A percentile compares a stretch with the other conserved stretches of the same genome.
These are phyloP conservation scores for Elysia crispata DNA, from an alignment of 2,888 invertebrate genomes.

Conservation along the genomic window DNA sequence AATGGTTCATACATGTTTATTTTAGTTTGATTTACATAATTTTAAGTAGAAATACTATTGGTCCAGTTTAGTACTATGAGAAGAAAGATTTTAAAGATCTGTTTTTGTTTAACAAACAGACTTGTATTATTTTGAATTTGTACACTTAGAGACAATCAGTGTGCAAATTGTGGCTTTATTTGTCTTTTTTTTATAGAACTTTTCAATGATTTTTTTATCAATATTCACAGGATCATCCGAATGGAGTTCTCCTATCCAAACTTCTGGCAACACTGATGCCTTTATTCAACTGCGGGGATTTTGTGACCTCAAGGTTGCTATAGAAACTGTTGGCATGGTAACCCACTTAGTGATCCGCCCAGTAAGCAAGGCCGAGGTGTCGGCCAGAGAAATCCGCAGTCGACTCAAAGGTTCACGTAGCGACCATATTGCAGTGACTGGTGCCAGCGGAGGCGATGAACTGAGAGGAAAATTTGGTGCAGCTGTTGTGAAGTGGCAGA, in stretches of 20 bases:
- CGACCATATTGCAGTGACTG: background rate
- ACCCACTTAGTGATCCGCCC: conserved; percentile 77
- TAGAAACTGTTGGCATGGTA: conserved; percentile 75
- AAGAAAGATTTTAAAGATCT: too few species aligned
- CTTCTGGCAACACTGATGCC: conserved; percentile 59
- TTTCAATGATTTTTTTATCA: background rate
- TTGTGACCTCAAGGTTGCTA: conserved; percentile 78
- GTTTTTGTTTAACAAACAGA: too few species aligned
- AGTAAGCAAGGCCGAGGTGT: conserved; percentile 86
- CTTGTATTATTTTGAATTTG: too few species aligned
- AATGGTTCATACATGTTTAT: too few species aligned
- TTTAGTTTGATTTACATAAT: too few species aligned
- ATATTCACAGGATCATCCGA: conserved; percentile 28
- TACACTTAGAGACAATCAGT: background rate
- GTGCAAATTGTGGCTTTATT: background rate
- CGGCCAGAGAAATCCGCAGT: conserved; percentile 88
- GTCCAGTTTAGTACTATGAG: too few species aligned
- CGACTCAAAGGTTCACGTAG: conserved; percentile 79
- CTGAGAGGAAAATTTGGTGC: background rate
- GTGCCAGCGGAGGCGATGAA: background rate
- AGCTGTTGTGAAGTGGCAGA: background rate
- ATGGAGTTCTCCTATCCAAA: conserved; percentile 40
- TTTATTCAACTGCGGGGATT: conserved; percentile 77
- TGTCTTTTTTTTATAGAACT: background rate
- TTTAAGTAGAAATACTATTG: too few species aligned